Evolutionary conservation across 2,888 invertebrate genomes (phyloP).

Genomic region (Elysia crispata): DNA sequence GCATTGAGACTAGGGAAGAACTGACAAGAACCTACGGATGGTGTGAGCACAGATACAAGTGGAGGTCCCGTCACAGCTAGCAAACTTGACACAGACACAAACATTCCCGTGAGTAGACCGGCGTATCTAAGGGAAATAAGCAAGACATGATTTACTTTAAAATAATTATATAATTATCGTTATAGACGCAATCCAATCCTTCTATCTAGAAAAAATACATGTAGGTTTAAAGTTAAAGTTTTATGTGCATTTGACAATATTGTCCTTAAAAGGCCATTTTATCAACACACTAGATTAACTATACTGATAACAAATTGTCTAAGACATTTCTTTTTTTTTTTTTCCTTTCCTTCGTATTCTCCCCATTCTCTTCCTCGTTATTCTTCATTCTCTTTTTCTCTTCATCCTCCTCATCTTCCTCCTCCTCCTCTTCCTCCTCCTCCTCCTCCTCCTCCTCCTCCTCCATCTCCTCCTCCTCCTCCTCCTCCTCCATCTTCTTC

Average conservation of each 20-base stretch:
- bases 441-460: background rate
- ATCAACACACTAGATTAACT: too few species aligned
- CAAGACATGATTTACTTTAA: too few species aligned
- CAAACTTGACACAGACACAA: background rate
- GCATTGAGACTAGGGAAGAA: background rate
- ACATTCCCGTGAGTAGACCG: background rate
- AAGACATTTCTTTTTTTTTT: too few species aligned
- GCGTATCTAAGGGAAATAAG: constrained; percentile 20
- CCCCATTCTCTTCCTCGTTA: background rate
- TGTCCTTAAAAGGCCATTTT: too few species aligned
- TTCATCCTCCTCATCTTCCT: background rate
- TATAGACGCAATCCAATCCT: too few species aligned
- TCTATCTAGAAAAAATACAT: too few species aligned
- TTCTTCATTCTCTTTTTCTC: background rate
- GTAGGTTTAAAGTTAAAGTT: too few species aligned
- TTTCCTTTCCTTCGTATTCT: constrained; percentile 4
- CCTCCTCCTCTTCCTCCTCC: background rate
- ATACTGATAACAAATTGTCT: too few species aligned
- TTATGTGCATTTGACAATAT: too few species aligned
- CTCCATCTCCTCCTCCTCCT: background rate
- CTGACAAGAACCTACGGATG: constrained; percentile 16
- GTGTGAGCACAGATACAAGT: background rate
- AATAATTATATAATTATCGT: too few species aligned
- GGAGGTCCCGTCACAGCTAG: constrained; percentile 18
- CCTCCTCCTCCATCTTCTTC: background rate